Percentiles rank a stretch among this genome's conserved stretches.
Conservation (phyloP, 2,113 vertebrate genomes). For the Egretta garzetta region DNA sequence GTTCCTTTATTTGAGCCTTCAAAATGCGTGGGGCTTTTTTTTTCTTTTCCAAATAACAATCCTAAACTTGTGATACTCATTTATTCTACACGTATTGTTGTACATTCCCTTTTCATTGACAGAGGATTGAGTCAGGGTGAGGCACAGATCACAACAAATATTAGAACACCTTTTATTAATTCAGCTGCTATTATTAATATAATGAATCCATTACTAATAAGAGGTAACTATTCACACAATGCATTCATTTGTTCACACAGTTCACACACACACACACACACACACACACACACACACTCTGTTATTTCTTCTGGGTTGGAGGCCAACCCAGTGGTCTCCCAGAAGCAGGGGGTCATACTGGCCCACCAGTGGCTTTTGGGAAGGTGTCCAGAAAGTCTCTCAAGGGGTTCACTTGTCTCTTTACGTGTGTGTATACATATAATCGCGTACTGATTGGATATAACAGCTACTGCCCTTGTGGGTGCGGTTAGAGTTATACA, state of each 20-base stretch:
- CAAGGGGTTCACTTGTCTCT: not conserved
- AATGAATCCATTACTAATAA: not conserved
- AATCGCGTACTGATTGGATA: not conserved
- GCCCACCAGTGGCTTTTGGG: not conserved
- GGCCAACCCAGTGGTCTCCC: not conserved
- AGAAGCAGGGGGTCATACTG: not conserved
- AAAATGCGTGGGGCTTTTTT: not conserved
- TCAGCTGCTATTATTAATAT: not conserved
- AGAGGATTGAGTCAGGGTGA: not conserved
- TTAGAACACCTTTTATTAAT: not conserved
- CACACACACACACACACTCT: not conserved
- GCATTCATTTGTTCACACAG: not conserved
- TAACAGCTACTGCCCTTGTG: not conserved
- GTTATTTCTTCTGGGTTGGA: not conserved
- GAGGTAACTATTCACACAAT: not conserved
- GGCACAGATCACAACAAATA: not conserved
- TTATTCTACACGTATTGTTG: not conserved
- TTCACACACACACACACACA: not conserved
- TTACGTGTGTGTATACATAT: not conserved
- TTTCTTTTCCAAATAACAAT: not conserved
- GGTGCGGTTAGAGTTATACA: not conserved
- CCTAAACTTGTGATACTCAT: not conserved
- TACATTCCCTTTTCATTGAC: not conserved
- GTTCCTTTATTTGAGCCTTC: not conserved
- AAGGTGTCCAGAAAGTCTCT: not conserved